These are phyloP conservation scores for Epinotia bilunana DNA, from an alignment of 2,888 invertebrate species.

Conservation along the genomic window DNA sequence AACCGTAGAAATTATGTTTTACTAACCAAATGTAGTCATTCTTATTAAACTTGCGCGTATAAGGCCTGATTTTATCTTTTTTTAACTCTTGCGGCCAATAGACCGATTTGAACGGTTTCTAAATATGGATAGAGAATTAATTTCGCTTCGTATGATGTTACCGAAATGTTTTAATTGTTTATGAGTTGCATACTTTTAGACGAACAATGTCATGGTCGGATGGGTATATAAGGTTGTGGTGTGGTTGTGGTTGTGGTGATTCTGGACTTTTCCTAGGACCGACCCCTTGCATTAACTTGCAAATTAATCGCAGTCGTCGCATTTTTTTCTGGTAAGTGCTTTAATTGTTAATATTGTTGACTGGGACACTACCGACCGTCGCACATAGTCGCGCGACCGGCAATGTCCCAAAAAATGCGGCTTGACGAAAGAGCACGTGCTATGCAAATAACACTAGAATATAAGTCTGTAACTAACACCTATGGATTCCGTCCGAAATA, in stretches of 20 bases:
- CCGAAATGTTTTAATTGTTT: slow-evolving; percentile 17
- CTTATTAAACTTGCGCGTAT: slow-evolving; percentile 24
- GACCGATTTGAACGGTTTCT: slow-evolving; percentile 39
- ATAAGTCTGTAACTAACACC: no score
- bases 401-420: no score
- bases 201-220: slow-evolving; percentile 3
- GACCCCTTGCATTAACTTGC: background rate
- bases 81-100: slow-evolving; percentile 24
- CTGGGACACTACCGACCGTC: no score
- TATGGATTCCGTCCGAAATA: no score
- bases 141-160: slow-evolving; percentile 26
- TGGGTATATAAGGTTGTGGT: slow-evolving; percentile 1
- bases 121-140: slow-evolving; percentile 30
- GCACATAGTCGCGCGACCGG: no score
- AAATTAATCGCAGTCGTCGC: background rate
- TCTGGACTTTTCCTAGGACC: background rate
- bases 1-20: slow-evolving; percentile 40
- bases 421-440: no score
- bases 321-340: background rate
- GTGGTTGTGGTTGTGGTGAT: no score
- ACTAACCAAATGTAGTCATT: slow-evolving; percentile 37
- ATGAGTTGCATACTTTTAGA: slow-evolving; percentile 15
- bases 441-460: no score
- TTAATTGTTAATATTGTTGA: background rate
- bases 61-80: slow-evolving; percentile 22